phyloP scores from a whole-genome alignment of 2,113 vertebrate species.

The Ariopsis seemanni region DNA sequence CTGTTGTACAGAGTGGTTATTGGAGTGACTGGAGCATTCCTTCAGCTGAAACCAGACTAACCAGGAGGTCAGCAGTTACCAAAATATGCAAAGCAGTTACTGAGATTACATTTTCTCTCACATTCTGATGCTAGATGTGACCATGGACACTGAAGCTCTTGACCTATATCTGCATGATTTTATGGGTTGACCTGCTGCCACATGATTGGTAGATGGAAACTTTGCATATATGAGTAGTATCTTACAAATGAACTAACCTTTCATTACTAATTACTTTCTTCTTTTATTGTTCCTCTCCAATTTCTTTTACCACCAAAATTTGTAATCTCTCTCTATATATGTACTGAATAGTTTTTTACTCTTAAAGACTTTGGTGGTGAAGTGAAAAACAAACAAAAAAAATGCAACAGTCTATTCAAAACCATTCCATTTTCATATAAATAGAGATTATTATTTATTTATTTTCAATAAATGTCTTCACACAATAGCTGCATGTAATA shows the following conservation, averaged over 20 bases:
- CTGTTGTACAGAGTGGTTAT: neutral
- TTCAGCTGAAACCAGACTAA: too few species aligned
- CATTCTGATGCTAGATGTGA: neutral
- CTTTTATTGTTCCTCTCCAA: neutral
- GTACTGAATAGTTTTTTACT: neutral
- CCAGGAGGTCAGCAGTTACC: too few species aligned
- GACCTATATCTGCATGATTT: neutral
- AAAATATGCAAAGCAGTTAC: neutral
- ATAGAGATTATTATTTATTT: neutral
- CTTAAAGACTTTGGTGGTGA: neutral
- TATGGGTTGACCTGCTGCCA: neutral
- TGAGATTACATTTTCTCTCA: neutral
- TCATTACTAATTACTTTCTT: neutral
- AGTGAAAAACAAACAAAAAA: too few species aligned
- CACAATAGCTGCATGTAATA: neutral
- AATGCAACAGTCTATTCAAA: too few species aligned
- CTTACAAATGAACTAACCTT: neutral
- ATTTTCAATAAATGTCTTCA: neutral
- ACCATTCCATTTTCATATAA: neutral
- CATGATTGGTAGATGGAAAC: neutral
- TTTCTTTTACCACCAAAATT: too few species aligned
- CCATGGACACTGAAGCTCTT: neutral
- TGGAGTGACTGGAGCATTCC: neutral
- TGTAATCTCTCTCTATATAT: neutral
- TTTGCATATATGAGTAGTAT: neutral